Evolutionary conservation across 2,113 vertebrate genomes (phyloP), one percentile per base, ranked within the genome.

Genomic region (Callaeas wilsoni): DNA sequence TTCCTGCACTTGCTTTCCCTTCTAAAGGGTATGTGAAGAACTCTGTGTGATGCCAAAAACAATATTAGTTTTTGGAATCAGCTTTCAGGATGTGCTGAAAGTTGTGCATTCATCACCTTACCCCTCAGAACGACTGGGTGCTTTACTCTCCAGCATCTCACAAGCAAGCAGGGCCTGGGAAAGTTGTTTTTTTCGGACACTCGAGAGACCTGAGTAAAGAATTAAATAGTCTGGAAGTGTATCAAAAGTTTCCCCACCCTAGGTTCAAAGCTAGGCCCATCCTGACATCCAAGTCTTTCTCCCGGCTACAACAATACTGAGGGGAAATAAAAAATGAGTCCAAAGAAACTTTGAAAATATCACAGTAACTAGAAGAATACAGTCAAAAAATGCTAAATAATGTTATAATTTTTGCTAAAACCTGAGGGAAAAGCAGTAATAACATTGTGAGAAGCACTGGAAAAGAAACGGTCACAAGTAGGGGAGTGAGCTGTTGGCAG

Each of bases 51-150:
- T 1, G 86, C 96, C 96, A 97, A 96, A 84, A 92, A 64, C 81
- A 97, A 96, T 97, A 95, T 97, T 97, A 53, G 81, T 76, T 82
- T 95, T 92, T 87, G 85, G 94, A 97, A 84, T 94, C 88, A 75
- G 75, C 90, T 97, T 96, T 97, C 94, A 95, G 83, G 76, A 95
- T 95, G 85, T 95, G 94, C 88, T 96, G 90, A 88, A 94, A 90
- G 75, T 94, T 94, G 60, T 86, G 68, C 81, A 93, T 96, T 92
- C 92, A 94, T 76, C 85, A 84, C 68, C 93, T 95, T 89, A 79
- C 95, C 75, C 94, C 90, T 95, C 71, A 64, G 80, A 89, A 95
- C 86, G 60, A 67, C 57, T 94, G 86, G 60, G 56, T 90, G 59
- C 90, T 96, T 95, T 90, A 32, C 75, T 93, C 70, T 75, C 46